Conservation (phyloP, 2,888 invertebrate genomes). For the Drosophila austrosaltans region DNA sequence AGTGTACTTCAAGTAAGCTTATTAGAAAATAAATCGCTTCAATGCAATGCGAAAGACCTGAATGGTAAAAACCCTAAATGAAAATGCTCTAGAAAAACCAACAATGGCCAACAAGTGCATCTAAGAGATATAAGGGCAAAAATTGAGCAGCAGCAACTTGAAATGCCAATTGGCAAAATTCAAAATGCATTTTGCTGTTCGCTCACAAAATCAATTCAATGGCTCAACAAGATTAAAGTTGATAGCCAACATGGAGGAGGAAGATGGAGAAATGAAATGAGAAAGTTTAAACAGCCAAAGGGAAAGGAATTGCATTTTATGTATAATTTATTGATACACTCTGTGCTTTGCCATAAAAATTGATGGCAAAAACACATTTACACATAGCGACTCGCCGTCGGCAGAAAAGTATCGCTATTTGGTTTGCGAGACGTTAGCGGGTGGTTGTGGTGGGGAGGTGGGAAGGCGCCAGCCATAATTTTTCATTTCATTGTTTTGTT, state of each 20-base stretch:
- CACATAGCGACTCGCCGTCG: slow-evolving; percentile 23
- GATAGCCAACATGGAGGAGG: slow-evolving; percentile 1
- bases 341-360: slow-evolving; percentile 73
- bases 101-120: slow-evolving; percentile 29
- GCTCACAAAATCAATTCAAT: slow-evolving; percentile 61
- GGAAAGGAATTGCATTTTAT: slow-evolving; percentile 59
- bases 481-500: slow-evolving; percentile 77
- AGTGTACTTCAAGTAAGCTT: slow-evolving; percentile 35
- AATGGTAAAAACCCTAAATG: slow-evolving; percentile 8
- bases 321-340: slow-evolving; percentile 78
- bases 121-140: slow-evolving; percentile 24
- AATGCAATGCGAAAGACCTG: not conserved
- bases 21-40: slow-evolving; percentile 39
- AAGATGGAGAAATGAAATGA: not conserved
- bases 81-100: slow-evolving; percentile 14
- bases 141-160: slow-evolving; percentile 39
- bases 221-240: slow-evolving; percentile 46
- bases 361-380: slow-evolving; percentile 75
- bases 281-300: not conserved
- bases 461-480: slow-evolving; percentile 62
- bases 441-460: not conserved
- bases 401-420: not conserved
- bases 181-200: slow-evolving; percentile 55
- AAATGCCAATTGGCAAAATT: slow-evolving; percentile 39
- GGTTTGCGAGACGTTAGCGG: not conserved